phyloP scores from a whole-genome alignment of 1,140 invertebrate species.

The Drosophila nikananu region DNA sequence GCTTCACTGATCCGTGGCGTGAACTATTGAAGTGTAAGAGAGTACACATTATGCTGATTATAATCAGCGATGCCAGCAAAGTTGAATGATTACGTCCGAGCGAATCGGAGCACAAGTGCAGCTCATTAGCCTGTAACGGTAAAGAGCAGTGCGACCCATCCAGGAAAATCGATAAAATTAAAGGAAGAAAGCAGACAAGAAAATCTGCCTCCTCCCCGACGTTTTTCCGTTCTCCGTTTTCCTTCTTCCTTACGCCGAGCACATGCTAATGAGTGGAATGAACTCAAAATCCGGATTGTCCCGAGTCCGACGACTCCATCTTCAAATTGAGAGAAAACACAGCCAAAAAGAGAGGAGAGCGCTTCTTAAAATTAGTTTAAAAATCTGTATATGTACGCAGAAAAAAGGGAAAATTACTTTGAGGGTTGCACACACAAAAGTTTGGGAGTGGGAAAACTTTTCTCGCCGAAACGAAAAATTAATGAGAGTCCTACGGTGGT shows the following conservation, averaged over 20 bases:
- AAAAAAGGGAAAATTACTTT: constrained; percentile 37
- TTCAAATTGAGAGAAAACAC: constrained; percentile 37
- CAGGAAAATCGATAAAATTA: constrained; percentile 78
- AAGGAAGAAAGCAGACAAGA: constrained; percentile 54
- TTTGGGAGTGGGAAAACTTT: constrained; percentile 20
- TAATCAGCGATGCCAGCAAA: constrained; percentile 64
- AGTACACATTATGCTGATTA: constrained; percentile 83
- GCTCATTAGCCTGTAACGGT: constrained; percentile 69
- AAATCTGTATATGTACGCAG: constrained; percentile 32
- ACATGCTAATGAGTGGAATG: constrained; percentile 80
- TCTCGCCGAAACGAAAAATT: constrained; percentile 25
- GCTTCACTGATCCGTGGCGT: constrained; percentile 73
- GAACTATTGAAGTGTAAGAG: constrained; percentile 83
- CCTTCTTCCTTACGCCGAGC: constrained; percentile 21
- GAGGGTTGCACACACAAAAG: constrained; percentile 45
- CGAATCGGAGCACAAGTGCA: constrained; percentile 56
- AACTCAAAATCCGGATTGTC: constrained; percentile 51
- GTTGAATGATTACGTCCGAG: constrained; percentile 55
- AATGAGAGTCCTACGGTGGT: constrained; percentile 21
- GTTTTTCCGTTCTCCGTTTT: not conserved
- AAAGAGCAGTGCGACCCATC: constrained; percentile 39
- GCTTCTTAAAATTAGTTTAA: constrained; percentile 51
- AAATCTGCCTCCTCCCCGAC: constrained; percentile 7
- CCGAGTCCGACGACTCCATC: constrained; percentile 39
- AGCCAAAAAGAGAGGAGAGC: constrained; percentile 22